These are phyloP conservation scores for Gallinago paraguaiae DNA, from an alignment of 2,113 vertebrate species.

Conservation along the genomic window DNA sequence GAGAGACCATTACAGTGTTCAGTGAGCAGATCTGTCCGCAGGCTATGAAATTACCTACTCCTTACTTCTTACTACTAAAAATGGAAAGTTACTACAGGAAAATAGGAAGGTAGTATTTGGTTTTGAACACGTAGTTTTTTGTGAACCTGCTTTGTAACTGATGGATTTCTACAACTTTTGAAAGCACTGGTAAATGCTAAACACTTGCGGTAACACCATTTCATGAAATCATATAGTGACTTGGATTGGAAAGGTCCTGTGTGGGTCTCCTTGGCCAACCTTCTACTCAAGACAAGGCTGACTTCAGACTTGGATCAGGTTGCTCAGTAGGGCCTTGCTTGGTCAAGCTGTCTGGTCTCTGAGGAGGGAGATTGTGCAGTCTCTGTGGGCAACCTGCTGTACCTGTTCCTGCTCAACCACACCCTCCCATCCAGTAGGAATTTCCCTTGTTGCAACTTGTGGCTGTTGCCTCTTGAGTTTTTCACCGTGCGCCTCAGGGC, in stretches of 20 bases:
- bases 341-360: neutral
- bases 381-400: neutral
- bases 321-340: neutral
- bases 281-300: neutral
- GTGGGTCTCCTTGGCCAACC: neutral
- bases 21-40: fast-evolving
- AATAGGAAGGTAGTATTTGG: neutral
- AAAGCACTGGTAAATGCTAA: neutral
- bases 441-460: neutral
- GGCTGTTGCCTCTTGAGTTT: neutral
- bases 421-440: neutral
- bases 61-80: neutral
- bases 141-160: neutral
- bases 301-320: neutral
- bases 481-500: fast-evolving
- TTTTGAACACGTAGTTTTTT: neutral
- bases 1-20: neutral
- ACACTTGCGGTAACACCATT: neutral
- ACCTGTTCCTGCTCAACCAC: neutral
- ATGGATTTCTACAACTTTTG: neutral
- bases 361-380: neutral
- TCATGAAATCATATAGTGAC: neutral
- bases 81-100: neutral
- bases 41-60: neutral
- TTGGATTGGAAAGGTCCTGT: neutral